Evolutionary conservation across 2,113 vertebrate genomes (phyloP), one percentile per base, ranked within the genome.

Genomic region (Hoplias malabaricus): DNA sequence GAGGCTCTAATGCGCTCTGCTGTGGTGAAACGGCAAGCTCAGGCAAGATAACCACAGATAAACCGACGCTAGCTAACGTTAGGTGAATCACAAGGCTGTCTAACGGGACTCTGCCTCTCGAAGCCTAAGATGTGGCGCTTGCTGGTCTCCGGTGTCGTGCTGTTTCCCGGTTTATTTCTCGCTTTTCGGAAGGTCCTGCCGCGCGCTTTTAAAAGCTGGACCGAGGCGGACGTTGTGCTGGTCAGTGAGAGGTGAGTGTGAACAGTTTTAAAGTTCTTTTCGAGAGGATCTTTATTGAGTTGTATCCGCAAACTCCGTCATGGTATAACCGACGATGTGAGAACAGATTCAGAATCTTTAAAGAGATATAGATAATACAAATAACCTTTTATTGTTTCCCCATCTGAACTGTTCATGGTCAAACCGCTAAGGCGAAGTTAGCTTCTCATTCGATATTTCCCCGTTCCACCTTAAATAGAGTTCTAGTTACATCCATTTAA

Each of bases 181-280:
- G 63, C 63, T 23, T 66, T 66, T 66, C 63, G 63, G 21, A 66
- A 66, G 21, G 38, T 63, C 31, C 59, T 63, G 16, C 63, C 63
- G 63, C 14, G 10, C 38, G 19, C 25, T 13, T 66, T 66, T 34
- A 67, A 42, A 46, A 63, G 72, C 23, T 40, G 25, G 63, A 53
- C 66, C 77, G 90, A 93, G 87, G 92, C 92, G 59, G 93, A 93
- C 80, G 92, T 92, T 85, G 93, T 93, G 54, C 89, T 93, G 80
- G 92, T 93, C 85, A 93, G 93, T 83, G 93, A 93, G 83, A 92
- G 93, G 93, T 93, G 89, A 88, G 50, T 79, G 19, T 53, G 33
- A 1, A 8, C 6, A 33, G 57, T 9, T 33, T 61, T 31, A 16
- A n/a, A n/a, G n/a, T n/a, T n/a, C n/a, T n/a, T n/a, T n/a, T n/a